phyloP scores from a whole-genome alignment of 2,797 vertebrate genomes.

The Neopelma chrysocephalum region DNA sequence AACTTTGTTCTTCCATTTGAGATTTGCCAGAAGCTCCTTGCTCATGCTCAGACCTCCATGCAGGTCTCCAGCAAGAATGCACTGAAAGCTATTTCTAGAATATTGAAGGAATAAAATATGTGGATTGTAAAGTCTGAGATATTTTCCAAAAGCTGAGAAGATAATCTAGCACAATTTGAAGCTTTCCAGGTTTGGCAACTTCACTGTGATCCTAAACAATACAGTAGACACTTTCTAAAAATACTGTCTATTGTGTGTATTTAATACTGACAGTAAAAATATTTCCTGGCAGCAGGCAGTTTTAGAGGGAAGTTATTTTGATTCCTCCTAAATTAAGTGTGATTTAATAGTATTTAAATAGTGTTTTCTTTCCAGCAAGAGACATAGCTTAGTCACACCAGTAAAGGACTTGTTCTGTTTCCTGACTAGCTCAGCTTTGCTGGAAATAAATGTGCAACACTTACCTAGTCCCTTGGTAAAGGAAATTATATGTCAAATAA shows the following conservation, averaged over 20 bases:
- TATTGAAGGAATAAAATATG: neutral
- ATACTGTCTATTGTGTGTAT: neutral
- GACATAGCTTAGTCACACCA: neutral
- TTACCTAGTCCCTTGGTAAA: neutral
- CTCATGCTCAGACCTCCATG: neutral
- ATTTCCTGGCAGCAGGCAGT: neutral
- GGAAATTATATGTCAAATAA: neutral
- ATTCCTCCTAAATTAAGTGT: neutral
- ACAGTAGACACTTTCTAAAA: neutral
- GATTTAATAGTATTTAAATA: neutral
- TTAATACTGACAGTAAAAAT: neutral
- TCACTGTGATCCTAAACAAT: neutral
- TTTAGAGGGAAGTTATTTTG: neutral
- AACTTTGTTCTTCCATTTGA: neutral
- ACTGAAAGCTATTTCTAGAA: neutral
- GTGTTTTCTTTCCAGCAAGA: neutral
- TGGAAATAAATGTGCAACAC: neutral
- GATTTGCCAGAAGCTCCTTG: neutral
- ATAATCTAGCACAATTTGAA: neutral
- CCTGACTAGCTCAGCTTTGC: neutral
- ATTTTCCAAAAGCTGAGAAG: neutral
- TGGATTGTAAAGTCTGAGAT: neutral
- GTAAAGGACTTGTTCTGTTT: neutral
- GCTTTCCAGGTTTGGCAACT: neutral
- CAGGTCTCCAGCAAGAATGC: neutral